Evolutionary conservation across 2,888 invertebrate genomes (phyloP).

Genomic region (Meganola albula): DNA sequence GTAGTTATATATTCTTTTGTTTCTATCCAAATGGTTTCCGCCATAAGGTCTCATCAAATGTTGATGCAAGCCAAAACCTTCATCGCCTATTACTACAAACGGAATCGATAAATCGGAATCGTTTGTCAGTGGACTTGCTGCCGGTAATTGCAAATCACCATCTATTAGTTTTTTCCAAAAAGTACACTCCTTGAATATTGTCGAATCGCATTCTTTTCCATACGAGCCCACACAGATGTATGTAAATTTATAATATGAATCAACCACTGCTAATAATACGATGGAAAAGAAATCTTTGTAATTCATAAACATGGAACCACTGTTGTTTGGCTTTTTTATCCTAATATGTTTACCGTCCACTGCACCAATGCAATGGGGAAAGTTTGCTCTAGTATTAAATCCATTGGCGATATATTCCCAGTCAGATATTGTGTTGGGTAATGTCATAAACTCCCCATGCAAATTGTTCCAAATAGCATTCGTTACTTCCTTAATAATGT

Average conservation of each 20-base stretch:
- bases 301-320: slow-evolving; percentile 18
- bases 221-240: slow-evolving; percentile 19
- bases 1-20: slow-evolving; percentile 23
- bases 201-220: slow-evolving; percentile 20
- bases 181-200: slow-evolving; percentile 16
- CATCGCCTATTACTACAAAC: slow-evolving; percentile 17
- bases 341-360: slow-evolving; percentile 27
- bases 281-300: slow-evolving; percentile 21
- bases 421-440: slow-evolving; percentile 13
- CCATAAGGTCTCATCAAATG: slow-evolving; percentile 17
- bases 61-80: slow-evolving; percentile 16
- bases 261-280: slow-evolving; percentile 16
- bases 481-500: slow-evolving; percentile 19
- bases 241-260: slow-evolving; percentile 19
- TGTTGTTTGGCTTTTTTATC: slow-evolving; percentile 15
- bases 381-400: slow-evolving; percentile 24
- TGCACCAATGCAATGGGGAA: slow-evolving; percentile 21
- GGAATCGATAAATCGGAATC: slow-evolving; percentile 10
- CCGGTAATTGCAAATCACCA: slow-evolving; percentile 13
- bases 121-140: slow-evolving; percentile 17
- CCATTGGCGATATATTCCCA: slow-evolving; percentile 22
- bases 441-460: slow-evolving; percentile 8
- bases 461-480: slow-evolving; percentile 19
- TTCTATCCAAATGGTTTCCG: slow-evolving; percentile 17
- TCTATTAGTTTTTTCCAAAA: slow-evolving; percentile 11